Base-by-base conservation (phyloP, 2,888 invertebrate species). In the Crocallis elinguaria region DNA sequence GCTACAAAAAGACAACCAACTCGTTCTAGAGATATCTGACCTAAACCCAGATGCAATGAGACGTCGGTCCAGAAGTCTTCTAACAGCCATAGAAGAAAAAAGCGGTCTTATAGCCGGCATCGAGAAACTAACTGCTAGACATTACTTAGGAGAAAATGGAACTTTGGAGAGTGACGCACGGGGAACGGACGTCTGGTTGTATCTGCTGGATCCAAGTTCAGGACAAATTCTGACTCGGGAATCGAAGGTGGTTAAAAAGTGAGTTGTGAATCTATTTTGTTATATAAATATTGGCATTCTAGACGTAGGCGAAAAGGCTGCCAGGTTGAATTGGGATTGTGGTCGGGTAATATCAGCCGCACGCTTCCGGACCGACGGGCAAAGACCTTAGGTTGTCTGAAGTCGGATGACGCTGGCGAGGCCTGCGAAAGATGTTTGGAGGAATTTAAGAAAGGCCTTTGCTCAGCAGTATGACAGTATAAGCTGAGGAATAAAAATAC, bases 131-230 rank as follows among this genome's bases (percentile, higher is more conserved):
- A 94, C 96, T n/a, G 93, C 95, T 0, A 93, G 95, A 45, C 95
- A 96, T 74, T 94, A 92, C 63, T 77, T 95, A 7, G 94, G 94
- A 8, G 94, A 93, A 41, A 97, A 97, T 75, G 95, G 95, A 3
- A 95, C 96, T 0, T 80, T 97, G 13, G 95, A 95, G 65, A 94
- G 93, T 52, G 95, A 96, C 75, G 88, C 93, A 0, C 92, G 93
- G 4, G 96, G 96, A 5, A 96, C 97, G 0, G 97, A 98, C 69
- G 94, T 97, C 4, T 97, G 97, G 96, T 94, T 98, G 78, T 97
- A 97, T 71, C 93, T 95, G 0, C 92, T 98, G 1, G 96, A 98
- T 84, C 97, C 97, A 0, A 92, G 90, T 44, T 95, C 94, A 0
- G 97, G 96, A 59, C 89, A 88, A 41, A 95, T 98, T 62, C 82